Evolutionary conservation across 2,113 vertebrate genomes (phyloP), one percentile per base, ranked within the genome.

Genomic region (Psilopsiagon aymara): DNA sequence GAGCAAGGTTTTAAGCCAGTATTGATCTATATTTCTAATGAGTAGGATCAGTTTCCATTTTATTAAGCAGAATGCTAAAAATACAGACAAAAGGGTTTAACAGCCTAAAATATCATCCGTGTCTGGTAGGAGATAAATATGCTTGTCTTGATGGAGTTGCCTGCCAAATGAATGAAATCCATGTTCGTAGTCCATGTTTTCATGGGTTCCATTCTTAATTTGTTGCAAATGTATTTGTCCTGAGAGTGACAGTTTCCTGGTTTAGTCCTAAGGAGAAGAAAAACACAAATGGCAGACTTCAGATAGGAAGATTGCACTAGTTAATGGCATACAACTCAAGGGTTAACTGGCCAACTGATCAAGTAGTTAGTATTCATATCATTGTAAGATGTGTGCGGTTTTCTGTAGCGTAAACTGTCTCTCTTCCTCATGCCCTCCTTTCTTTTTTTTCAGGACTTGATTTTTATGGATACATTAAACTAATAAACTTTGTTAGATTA

Each of bases 381-480:
- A n/a, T 46, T 67, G 55, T 90, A 80, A 95, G 95, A 88, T 12
- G 1, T 6, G 2, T 89, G 17, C 29, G 13, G 4, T 66, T 89
- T 41, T 74, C 21, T 63, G 17, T 89, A 73, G 82, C 4, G n/a
- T 49, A 10, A 13, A 33, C 29, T 79, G 12, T 39, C 5, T 28
- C 3, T 5, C 2, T 60, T 52, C 17, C 5, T 69, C 29, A 31
- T 10, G 21, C 23, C 8, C 24, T 16, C 31, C 33, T 17, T 49
- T 68, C 49, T 52, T 82, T 53, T 20, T 46, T 95, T 79, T 24
- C 68, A 99, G 99, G 98, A 92, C 98, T 99, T 71, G 99, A 99
- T 76, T 99, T 99, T 98, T 99, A 99, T 91, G 99, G 99, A 64
- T 99, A 99, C 69, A 94, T 99, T 92, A 99, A 99, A 83, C 97